Base-by-base conservation (phyloP, 2,113 vertebrate species). In the Ancistrus triradiatus region DNA sequence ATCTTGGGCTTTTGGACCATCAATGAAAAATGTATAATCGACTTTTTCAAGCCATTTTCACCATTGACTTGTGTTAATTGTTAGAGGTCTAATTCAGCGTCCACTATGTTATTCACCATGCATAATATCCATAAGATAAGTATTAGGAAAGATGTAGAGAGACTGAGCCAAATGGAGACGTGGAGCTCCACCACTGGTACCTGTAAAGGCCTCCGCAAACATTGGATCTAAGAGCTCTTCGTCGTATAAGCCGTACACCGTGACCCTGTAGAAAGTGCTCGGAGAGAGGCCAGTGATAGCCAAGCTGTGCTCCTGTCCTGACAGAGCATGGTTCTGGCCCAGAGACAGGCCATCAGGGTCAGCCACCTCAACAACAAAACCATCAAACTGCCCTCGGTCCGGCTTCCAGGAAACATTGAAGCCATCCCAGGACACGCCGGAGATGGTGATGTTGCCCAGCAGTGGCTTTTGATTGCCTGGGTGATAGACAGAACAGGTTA, bases 331-430 rank as follows among this genome's bases (percentile, higher is more conserved):
- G 60, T 88, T 93, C 50, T 72, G 67, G 69, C 60, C 73, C 14
- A 80, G 81, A 11, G 82, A 74, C 0, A 80, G 74, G 0, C 43
- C 74, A 58, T 87, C 89, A 1, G 83, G 27, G 38, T 95, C 91
- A 31, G 81, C 87, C 75, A 98, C 88, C 86, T 93, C 90, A 66
- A 98, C 52, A 78, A 92, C 40, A 90, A 97, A 97, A 73, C 42
- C 84, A 46, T 95, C 87, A 80, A 85, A 92, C 56, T 73, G 78
- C 22, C 88, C 88, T 0, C 86, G 86, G 0, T 88, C 83, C 19
- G 92, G 83, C 0, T 82, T 89, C 95, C 95, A 97, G 83, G 88
- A 90, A 84, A 97, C 79, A 69, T 77, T 87, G 90, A 98, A 90
- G 81, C 90, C 85, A 77, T 93, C 90, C 92, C 93, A 96, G 73